Conservation (phyloP, 1,140 invertebrate species). For the Meloidogyne exigua region DNA sequence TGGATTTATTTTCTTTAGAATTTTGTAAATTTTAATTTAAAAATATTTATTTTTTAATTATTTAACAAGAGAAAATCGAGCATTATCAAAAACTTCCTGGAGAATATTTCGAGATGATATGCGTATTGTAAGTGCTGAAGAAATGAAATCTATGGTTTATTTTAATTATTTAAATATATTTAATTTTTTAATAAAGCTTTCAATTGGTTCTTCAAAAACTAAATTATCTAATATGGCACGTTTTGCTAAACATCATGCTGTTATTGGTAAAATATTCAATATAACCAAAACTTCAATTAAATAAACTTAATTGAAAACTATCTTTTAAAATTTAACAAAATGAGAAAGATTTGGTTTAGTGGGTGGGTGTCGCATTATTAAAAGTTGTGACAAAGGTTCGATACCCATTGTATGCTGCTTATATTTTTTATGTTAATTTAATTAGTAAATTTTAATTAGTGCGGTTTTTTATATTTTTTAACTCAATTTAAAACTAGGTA, state of each 20-base stretch:
- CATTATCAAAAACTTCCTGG: slow-evolving; percentile 57
- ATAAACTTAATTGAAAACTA: no score
- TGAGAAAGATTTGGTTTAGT: no score
- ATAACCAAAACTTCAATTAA: no score
- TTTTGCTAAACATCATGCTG: slow-evolving; percentile 62
- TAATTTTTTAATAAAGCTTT: slow-evolving; percentile 43
- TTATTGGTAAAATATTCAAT: slow-evolving; percentile 40
- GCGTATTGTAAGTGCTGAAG: slow-evolving; percentile 55
- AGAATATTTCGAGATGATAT: slow-evolving; percentile 60
- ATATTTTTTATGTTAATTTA: no score
- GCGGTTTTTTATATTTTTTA: no score
- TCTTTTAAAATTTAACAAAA: no score
- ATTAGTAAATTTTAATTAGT: no score
- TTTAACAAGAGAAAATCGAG: slow-evolving; percentile 53
- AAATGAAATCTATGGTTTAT: slow-evolving; percentile 61
- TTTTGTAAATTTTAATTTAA: slow-evolving; percentile 39
- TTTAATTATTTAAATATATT: background rate
- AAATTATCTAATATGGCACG: slow-evolving; percentile 58
- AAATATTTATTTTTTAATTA: slow-evolving; percentile 2
- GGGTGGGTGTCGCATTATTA: no score
- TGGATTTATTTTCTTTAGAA: slow-evolving; percentile 46
- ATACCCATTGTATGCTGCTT: no score
- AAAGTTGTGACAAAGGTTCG: no score
- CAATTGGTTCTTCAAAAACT: slow-evolving; percentile 59
- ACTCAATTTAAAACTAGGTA: slow-evolving; percentile 3